Evolutionary conservation across 1,140 invertebrate genomes (phyloP).

Genomic region (Heliconius hermathena): DNA sequence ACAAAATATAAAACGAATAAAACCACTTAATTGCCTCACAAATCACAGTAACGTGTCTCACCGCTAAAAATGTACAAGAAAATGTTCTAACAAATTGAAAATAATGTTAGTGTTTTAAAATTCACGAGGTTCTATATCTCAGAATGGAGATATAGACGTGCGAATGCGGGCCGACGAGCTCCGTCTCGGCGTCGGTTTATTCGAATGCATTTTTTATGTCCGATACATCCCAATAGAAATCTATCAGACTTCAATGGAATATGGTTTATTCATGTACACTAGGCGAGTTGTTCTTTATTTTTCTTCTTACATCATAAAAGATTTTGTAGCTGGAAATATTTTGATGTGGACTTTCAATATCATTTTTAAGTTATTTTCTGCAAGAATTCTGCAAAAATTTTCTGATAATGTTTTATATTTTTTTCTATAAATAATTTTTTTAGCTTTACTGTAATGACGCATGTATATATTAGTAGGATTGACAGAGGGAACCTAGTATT

Average conservation of each 20-base stretch:
- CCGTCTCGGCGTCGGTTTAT: constrained; percentile 23
- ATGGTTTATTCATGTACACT: constrained; percentile 26
- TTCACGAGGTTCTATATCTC: constrained; percentile 19
- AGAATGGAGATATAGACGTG: constrained; percentile 24
- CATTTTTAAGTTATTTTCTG: not conserved
- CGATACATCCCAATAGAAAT: constrained; percentile 33
- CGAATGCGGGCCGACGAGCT: constrained; percentile 21
- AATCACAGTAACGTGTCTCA: not conserved
- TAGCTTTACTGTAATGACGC: too few species aligned
- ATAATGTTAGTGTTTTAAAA: constrained; percentile 30
- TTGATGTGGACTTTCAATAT: not conserved
- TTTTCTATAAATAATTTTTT: not conserved
- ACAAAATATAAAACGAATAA: not conserved
- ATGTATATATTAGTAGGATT: not conserved
- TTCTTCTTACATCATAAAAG: not conserved
- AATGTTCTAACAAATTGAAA: constrained; percentile 19
- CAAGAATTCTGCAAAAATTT: too few species aligned
- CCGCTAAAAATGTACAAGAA: constrained; percentile 1
- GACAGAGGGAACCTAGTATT: too few species aligned
- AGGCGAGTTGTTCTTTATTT: not conserved
- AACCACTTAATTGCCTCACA: not conserved
- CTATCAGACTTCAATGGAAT: constrained; percentile 25
- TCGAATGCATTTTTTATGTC: constrained; percentile 31
- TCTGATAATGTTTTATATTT: not conserved
- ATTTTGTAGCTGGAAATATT: not conserved